Percentiles rank a stretch among this genome's conserved stretches.
These are phyloP conservation scores for Phaetusa simplex DNA, from an alignment of 2,113 vertebrate genomes.

Conservation along the genomic window DNA sequence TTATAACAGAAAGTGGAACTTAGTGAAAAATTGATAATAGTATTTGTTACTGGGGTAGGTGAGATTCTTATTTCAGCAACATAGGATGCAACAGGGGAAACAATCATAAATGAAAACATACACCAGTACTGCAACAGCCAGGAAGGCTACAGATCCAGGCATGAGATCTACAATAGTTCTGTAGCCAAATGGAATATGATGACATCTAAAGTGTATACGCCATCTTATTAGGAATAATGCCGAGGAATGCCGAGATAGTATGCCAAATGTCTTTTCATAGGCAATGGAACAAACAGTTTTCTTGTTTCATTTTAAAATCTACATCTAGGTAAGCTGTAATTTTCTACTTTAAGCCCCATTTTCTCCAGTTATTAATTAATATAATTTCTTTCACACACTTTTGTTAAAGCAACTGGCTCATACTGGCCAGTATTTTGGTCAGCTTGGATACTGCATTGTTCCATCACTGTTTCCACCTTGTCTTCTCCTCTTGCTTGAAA, in stretches of 20 bases:
- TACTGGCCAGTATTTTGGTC: neutral
- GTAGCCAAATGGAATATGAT: neutral
- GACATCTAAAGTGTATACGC: neutral
- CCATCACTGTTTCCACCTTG: neutral
- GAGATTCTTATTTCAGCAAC: slow-evolving; percentile 18
- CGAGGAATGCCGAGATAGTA: no score
- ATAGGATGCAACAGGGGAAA: neutral
- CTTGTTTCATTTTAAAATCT: neutral
- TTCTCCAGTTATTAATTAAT: neutral
- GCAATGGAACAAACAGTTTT: neutral
- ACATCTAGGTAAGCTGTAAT: neutral
- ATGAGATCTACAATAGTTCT: neutral
- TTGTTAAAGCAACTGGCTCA: neutral
- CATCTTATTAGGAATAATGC: no score
- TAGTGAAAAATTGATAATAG: neutral
- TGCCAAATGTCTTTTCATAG: neutral
- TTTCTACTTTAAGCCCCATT: neutral
- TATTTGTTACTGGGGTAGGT: neutral
- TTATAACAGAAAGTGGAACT: slow-evolving; percentile 48
- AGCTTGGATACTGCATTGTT: neutral
- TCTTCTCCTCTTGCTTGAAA: neutral
- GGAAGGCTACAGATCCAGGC: neutral
- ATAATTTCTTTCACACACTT: neutral
- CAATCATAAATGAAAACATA: neutral
- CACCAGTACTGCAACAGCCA: neutral